Evolutionary conservation across 1,140 invertebrate genomes (phyloP).

Genomic region (Leptopilina boulardi): DNA sequence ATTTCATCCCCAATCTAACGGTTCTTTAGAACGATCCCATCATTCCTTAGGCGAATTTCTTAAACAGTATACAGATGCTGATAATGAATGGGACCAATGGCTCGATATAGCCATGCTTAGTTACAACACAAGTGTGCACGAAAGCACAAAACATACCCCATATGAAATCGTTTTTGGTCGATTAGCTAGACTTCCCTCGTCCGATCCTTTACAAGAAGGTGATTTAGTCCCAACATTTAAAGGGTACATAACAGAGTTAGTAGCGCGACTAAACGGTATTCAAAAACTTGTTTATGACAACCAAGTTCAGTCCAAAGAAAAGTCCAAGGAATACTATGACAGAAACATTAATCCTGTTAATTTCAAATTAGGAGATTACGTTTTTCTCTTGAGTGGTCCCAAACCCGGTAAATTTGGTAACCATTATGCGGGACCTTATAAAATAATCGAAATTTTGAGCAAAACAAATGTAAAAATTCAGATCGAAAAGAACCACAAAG

Average conservation of each 20-base stretch:
- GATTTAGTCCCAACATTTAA: background rate
- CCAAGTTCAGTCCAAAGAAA: conserved; percentile 7
- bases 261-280: background rate
- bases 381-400: conserved; percentile 19
- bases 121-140: conserved; percentile 6
- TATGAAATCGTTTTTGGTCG: background rate
- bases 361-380: conserved; percentile 16
- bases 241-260: conserved; percentile 29
- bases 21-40: conserved; percentile 23
- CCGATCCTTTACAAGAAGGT: background rate
- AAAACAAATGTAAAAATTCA: background rate
- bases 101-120: conserved; percentile 8
- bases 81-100: too few species aligned
- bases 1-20: conserved; percentile 38
- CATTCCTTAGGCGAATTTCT: conserved; percentile 32
- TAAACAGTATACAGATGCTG: too few species aligned
- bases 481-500: conserved; percentile 7
- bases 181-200: background rate
- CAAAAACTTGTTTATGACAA: conserved; percentile 1
- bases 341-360: background rate
- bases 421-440: background rate
- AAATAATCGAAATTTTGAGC: background rate
- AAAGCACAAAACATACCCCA: background rate
- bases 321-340: conserved; percentile 32
- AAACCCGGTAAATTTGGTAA: background rate